Percentiles rank a stretch among this genome's conserved stretches.
phyloP scores from a whole-genome alignment of 1,140 invertebrate species.

The Listronotus bonariensis region DNA sequence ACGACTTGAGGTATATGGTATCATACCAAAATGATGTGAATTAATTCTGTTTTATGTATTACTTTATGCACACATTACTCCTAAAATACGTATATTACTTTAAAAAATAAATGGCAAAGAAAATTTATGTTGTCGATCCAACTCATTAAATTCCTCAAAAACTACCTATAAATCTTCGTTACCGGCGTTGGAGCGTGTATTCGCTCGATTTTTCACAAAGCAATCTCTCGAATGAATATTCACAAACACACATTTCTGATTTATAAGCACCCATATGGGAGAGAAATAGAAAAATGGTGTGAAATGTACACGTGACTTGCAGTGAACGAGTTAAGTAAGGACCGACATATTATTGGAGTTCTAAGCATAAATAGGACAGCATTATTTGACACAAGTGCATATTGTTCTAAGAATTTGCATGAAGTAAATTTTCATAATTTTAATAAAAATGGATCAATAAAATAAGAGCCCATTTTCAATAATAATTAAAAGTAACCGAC shows the following conservation, averaged over 20 bases:
- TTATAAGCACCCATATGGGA: constrained; percentile 18
- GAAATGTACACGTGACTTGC: background rate
- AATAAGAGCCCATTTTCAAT: too few species aligned
- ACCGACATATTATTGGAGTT: background rate
- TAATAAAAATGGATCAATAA: too few species aligned
- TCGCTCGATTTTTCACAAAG: constrained; percentile 37
- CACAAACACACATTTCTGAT: constrained; percentile 22
- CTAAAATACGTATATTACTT: constrained; percentile 25
- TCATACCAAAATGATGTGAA: too few species aligned
- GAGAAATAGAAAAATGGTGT: constrained; percentile 7
- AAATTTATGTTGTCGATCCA: constrained; percentile 34
- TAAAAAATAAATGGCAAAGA: constrained; percentile 35
- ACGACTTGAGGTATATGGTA: too few species aligned
- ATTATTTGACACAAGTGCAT: too few species aligned
- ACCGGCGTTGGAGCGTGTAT: constrained; percentile 27
- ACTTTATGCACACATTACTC: constrained; percentile 1
- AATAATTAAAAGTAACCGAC: too few species aligned
- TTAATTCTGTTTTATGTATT: too few species aligned
- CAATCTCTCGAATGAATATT: constrained; percentile 36
- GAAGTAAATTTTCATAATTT: too few species aligned
- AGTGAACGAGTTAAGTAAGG: constrained; percentile 1
- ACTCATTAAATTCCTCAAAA: constrained; percentile 37
- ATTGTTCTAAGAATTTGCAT: too few species aligned
- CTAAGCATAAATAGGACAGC: too few species aligned
- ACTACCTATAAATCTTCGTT: constrained; percentile 36